Conservation (phyloP, 2,113 vertebrate species). For the Oreochromis aureus region DNA sequence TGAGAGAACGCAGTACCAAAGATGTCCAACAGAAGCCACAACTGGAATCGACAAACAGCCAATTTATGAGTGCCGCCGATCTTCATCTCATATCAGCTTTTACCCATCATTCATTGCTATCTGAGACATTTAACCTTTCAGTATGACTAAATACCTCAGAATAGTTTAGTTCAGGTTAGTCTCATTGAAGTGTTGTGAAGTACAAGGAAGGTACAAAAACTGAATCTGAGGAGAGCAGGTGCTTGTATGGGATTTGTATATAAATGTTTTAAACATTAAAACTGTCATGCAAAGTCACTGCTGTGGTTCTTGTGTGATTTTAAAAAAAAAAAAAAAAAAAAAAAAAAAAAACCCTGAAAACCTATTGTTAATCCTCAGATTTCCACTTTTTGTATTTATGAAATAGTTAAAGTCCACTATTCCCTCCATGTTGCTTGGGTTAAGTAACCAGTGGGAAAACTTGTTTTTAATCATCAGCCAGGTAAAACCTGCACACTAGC, state of each 20-base stretch:
- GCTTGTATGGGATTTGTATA: conserved; percentile 27
- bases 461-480: not conserved
- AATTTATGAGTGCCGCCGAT: not conserved
- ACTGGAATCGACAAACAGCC: conserved; percentile 17
- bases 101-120: not conserved
- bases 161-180: not conserved
- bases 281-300: not conserved
- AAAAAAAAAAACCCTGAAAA: not conserved
- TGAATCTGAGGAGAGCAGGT: not conserved
- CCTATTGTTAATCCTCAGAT: not conserved
- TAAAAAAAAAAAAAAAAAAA: not conserved
- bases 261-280: conserved; percentile 54
- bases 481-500: not conserved
- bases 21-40: conserved; percentile 1
- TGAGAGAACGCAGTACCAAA: conserved; percentile 27
- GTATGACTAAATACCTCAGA: conserved; percentile 43
- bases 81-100: not conserved
- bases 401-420: accelerated
- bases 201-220: not conserved
- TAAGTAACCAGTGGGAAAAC: not conserved
- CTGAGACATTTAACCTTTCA: not conserved
- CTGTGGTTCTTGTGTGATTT: not conserved
- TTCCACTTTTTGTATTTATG: not conserved
- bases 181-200: not conserved
- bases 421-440: not conserved